Conservation (phyloP, 2,888 invertebrate genomes). For the Aelia acuminata region DNA sequence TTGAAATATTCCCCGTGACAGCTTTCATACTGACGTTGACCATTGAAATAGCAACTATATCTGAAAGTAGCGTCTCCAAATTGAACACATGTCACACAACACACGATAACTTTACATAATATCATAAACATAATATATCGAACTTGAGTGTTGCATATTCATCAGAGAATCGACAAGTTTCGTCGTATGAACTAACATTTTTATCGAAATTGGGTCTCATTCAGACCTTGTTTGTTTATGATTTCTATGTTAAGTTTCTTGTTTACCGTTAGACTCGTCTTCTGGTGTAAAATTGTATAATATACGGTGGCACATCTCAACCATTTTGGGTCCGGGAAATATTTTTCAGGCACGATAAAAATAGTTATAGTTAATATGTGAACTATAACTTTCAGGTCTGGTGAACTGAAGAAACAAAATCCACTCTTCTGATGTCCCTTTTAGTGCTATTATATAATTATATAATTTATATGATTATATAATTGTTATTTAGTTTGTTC, state of each 20-base stretch:
- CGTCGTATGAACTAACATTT: background rate
- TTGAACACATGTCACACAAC: background rate
- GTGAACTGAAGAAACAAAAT: too few relatives aligned
- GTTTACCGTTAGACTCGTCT: background rate
- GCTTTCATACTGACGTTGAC: background rate
- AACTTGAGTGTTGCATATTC: background rate
- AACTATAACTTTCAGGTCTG: too few relatives aligned
- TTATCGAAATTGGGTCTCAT: background rate
- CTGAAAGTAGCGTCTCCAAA: background rate
- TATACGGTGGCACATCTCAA: too few relatives aligned
- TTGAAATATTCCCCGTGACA: background rate
- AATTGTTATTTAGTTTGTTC: background rate
- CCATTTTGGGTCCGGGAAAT: too few relatives aligned
- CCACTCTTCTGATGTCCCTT: too few relatives aligned
- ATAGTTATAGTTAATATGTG: too few relatives aligned
- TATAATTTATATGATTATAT: too few relatives aligned
- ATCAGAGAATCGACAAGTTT: background rate
- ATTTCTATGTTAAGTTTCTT: background rate
- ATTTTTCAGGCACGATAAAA: too few relatives aligned
- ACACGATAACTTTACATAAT: background rate
- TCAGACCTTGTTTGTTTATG: background rate
- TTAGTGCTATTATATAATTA: too few relatives aligned
- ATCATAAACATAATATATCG: background rate
- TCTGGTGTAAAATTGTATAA: background rate
- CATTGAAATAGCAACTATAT: background rate